These are phyloP conservation scores for Caenorhabditis auriculariae DNA, from an alignment of 2,888 invertebrate species.

Conservation along the genomic window DNA sequence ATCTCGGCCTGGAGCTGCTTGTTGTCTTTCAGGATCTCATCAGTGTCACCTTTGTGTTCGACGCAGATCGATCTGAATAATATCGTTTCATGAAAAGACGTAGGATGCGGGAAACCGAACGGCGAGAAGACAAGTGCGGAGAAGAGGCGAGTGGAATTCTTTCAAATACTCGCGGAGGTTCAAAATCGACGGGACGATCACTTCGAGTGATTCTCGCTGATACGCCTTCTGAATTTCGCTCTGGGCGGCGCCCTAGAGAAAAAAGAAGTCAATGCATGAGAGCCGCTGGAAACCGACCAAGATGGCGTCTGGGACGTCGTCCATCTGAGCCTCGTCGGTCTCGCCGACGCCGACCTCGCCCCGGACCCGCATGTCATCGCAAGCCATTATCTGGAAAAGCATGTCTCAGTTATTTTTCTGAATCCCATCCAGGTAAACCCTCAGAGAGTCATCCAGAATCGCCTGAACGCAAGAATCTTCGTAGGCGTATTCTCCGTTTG, in stretches of 20 bases:
- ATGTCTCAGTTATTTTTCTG: background rate
- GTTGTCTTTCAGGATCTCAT: conserved; percentile 17
- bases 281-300: conserved; percentile 11
- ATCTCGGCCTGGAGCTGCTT: conserved; percentile 21
- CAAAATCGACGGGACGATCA: conserved; percentile 17
- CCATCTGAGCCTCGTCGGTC: conserved; percentile 12
- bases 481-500: conserved; percentile 28
- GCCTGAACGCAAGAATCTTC: conserved; percentile 8
- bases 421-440: background rate
- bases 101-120: background rate
- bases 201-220: conserved; percentile 13
- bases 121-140: conserved; percentile 14
- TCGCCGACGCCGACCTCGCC: conserved; percentile 17
- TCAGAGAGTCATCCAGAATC: conserved; percentile 21
- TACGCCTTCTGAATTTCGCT: conserved; percentile 20
- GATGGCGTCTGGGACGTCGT: conserved; percentile 9
- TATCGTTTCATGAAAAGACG: background rate
- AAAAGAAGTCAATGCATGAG: too few species aligned
- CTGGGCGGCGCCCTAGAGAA: too few species aligned
- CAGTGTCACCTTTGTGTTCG: conserved; percentile 21
- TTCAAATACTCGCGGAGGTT: conserved; percentile 16
- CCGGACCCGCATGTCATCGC: conserved; percentile 26
- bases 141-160: conserved; percentile 16
- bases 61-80: conserved; percentile 19
- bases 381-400: conserved; percentile 18